Conservation (phyloP, 1,140 invertebrate species). For the Nephila pilipes region DNA sequence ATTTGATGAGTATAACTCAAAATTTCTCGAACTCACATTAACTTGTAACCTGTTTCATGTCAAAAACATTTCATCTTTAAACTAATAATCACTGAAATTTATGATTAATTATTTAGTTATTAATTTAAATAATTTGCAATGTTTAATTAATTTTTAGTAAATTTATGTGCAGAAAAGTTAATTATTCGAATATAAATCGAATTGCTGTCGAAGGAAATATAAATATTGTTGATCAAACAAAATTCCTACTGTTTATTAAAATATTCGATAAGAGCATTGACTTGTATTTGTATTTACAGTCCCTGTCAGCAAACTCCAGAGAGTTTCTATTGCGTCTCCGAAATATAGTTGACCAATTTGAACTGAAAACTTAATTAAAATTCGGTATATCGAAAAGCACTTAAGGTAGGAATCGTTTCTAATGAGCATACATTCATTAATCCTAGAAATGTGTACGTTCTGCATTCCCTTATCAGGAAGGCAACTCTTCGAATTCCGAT, state of each 20-base stretch:
- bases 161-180: no score
- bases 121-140: no score
- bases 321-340: neutral
- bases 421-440: conserved; percentile 42
- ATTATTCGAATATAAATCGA: no score
- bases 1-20: neutral
- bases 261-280: no score
- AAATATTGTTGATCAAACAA: no score
- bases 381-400: conserved; percentile 18
- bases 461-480: neutral
- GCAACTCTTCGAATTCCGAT: conserved; percentile 30
- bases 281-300: neutral
- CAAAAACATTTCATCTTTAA: no score
- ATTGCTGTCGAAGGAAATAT: no score
- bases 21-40: neutral
- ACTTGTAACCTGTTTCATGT: no score
- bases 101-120: no score
- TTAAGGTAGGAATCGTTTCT: conserved; percentile 29
- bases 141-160: no score
- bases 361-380: conserved; percentile 22
- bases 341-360: neutral
- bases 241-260: no score
- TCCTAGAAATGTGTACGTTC: neutral
- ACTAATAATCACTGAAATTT: no score
- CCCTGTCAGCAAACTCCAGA: neutral